phyloP scores from a whole-genome alignment of 2,113 vertebrate genomes.

The Drymodes brunneopygia region DNA sequence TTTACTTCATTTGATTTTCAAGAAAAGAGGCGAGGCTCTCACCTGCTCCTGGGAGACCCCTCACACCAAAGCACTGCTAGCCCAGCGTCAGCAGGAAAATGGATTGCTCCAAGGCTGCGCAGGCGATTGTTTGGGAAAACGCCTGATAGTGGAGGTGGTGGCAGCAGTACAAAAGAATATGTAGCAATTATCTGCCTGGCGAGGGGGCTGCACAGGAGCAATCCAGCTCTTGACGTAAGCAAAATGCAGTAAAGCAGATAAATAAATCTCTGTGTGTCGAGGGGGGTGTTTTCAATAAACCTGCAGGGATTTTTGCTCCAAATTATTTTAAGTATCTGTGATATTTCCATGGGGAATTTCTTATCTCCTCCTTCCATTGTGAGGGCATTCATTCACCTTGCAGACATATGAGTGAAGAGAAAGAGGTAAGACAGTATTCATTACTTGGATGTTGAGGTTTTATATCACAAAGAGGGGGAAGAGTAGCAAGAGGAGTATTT shows the following conservation, averaged over 20 bases:
- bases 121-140: constrained; percentile 34
- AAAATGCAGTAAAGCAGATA: constrained; percentile 49
- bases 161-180: constrained; percentile 49
- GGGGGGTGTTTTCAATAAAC: neutral
- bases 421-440: neutral
- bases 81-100: constrained; percentile 13
- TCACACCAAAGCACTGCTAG: constrained; percentile 15
- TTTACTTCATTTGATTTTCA: constrained; percentile 46
- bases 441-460: neutral
- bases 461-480: neutral
- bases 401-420: neutral
- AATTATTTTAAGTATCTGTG: constrained; percentile 18
- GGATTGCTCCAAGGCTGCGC: constrained; percentile 10
- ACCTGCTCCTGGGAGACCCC: constrained; percentile 37
- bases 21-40: constrained; percentile 37
- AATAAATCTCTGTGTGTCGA: neutral
- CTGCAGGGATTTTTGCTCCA: constrained; percentile 14
- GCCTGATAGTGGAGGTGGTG: constrained; percentile 40
- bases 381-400: neutral
- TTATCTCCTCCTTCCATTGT: neutral
- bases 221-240: constrained; percentile 43
- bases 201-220: constrained; percentile 31
- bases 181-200: constrained; percentile 48
- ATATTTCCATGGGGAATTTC: neutral
- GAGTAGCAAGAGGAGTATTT: neutral